Evolutionary conservation across 2,888 invertebrate genomes (phyloP).

Genomic region (Cephus nigrinus): DNA sequence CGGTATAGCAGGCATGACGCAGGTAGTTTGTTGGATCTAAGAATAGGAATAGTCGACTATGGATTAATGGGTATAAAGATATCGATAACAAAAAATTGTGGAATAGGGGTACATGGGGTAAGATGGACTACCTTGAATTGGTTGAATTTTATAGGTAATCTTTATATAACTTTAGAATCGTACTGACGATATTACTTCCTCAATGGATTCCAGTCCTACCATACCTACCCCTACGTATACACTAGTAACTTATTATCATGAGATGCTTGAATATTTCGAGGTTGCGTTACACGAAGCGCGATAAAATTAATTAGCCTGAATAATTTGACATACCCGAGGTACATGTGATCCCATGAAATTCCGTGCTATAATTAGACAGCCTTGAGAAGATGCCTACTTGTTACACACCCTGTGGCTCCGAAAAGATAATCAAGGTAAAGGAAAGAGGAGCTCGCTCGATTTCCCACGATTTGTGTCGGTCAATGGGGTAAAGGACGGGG

Average conservation of each 20-base stretch:
- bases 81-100: too few species aligned
- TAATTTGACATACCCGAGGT: neutral
- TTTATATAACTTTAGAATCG: neutral
- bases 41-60: neutral
- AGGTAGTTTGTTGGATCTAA: neutral
- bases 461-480: neutral
- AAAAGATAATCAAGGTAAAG: neutral
- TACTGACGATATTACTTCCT: neutral
- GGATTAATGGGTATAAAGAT: neutral
- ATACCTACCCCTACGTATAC: neutral
- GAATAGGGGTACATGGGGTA: too few species aligned
- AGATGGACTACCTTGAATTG: too few species aligned
- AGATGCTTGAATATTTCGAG: neutral
- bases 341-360: neutral
- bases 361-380: neutral
- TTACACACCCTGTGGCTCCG: neutral
- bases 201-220: neutral
- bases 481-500: neutral
- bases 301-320: neutral
- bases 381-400: neutral
- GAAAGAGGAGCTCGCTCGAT: neutral
- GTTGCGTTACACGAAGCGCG: neutral
- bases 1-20: neutral
- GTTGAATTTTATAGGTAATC: too few species aligned
- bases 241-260: neutral